Conservation (phyloP, 2,113 vertebrate species). For the Athene cunicularia region DNA sequence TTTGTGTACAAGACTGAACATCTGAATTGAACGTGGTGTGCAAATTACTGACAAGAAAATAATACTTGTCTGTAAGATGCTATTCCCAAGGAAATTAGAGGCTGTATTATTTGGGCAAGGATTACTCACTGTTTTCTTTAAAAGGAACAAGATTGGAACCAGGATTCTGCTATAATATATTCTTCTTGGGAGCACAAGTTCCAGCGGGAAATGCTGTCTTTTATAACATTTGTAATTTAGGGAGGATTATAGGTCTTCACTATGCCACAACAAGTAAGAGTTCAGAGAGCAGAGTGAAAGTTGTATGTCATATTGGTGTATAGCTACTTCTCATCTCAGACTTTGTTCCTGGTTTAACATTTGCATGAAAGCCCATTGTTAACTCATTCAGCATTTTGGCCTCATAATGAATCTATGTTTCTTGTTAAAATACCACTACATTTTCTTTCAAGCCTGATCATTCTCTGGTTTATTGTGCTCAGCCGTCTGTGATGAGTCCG, state of each 20-base stretch:
- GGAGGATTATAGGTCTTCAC: neutral
- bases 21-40: neutral
- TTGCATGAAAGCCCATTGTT: neutral
- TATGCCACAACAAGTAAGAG: neutral
- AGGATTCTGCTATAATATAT: neutral
- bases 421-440: neutral
- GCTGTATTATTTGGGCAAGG: neutral
- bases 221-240: neutral
- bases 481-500: neutral
- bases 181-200: neutral
- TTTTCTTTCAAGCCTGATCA: neutral
- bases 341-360: neutral
- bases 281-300: neutral
- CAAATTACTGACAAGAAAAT: neutral
- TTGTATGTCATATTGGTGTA: neutral
- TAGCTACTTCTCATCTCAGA: neutral
- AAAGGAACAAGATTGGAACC: neutral
- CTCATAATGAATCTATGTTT: neutral
- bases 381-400: conserved; percentile 12
- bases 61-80: neutral
- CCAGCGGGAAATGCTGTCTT: neutral
- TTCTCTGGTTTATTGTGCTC: neutral
- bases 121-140: neutral
- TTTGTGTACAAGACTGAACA: neutral
- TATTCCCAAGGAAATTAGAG: neutral